A percentile compares a stretch with the other conserved stretches of the same genome.
Evolutionary conservation across 2,113 vertebrate genomes (phyloP).

Genomic region (Lethenteron reissneri): DNA sequence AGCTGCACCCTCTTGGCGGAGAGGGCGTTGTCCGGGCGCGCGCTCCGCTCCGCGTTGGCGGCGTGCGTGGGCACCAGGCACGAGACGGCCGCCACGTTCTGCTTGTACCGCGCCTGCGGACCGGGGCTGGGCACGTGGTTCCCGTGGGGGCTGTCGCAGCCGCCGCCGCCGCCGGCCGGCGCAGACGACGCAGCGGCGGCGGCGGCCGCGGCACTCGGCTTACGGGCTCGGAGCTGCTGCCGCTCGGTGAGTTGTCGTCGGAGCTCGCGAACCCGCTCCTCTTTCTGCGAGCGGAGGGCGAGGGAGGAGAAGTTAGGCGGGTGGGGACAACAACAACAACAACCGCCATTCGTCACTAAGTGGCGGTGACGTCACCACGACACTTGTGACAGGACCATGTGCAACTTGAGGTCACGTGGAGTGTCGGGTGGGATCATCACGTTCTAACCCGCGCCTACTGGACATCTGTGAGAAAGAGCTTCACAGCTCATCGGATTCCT

Average conservation of each 20-base stretch:
- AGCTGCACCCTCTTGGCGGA: constrained; percentile 4
- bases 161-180: not conserved
- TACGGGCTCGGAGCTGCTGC: constrained; percentile 51
- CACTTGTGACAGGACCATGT: no score
- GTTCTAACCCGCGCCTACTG: no score
- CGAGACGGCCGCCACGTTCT: no score
- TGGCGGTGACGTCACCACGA: no score
- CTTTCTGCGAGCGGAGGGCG: constrained; percentile 33
- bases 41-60: not conserved
- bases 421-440: not conserved
- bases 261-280: constrained; percentile 57
- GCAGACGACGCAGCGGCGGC: not conserved
- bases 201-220: not conserved
- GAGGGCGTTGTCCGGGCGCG: constrained; percentile 1
- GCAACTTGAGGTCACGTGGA: not conserved
- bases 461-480: no score
- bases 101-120: no score
- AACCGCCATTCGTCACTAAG: no score
- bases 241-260: constrained; percentile 60
- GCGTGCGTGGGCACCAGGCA: no score
- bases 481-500: no score
- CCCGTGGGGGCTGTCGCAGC: not conserved
- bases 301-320: no score
- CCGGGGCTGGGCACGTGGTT: no score
- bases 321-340: not conserved